These are phyloP conservation scores for Apodemus speciosus DNA, from an alignment of 2,113 vertebrate genomes.

Conservation along the genomic window DNA sequence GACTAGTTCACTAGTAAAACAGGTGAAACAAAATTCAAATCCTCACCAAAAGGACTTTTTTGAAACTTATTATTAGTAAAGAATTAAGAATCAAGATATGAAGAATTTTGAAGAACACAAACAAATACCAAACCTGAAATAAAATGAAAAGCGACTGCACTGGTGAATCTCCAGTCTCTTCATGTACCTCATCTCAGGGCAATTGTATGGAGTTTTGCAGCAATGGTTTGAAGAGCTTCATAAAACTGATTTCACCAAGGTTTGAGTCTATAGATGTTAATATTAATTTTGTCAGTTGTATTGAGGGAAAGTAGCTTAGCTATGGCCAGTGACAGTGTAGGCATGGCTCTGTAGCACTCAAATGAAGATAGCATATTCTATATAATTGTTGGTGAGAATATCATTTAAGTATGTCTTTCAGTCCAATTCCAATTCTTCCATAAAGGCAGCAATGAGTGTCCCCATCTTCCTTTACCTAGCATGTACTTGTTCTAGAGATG, in stretches of 20 bases:
- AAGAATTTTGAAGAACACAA: constrained; percentile 58
- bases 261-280: constrained; percentile 7
- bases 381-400: not conserved
- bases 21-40: constrained; percentile 26
- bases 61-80: constrained; percentile 49
- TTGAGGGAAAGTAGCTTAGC: constrained; percentile 30
- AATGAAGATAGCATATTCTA: not conserved
- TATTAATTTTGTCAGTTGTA: constrained; percentile 11
- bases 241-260: not conserved
- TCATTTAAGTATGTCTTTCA: constrained; percentile 41
- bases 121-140: not conserved
- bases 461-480: constrained; percentile 20
- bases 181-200: not conserved
- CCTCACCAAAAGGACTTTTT: constrained; percentile 4
- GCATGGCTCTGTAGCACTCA: constrained; percentile 27
- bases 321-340: not conserved
- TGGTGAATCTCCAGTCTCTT: not conserved
- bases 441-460: not conserved
- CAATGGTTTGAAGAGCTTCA: constrained; percentile 19
- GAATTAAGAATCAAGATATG: constrained; percentile 22
- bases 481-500: not conserved
- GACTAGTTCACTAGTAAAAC: not conserved
- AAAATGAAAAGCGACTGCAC: not conserved
- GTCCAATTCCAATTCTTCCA: constrained; percentile 7
- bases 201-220: constrained; percentile 51